These are phyloP conservation scores for Seriola aureovittata DNA, from an alignment of 2,113 vertebrate genomes.

Conservation along the genomic window DNA sequence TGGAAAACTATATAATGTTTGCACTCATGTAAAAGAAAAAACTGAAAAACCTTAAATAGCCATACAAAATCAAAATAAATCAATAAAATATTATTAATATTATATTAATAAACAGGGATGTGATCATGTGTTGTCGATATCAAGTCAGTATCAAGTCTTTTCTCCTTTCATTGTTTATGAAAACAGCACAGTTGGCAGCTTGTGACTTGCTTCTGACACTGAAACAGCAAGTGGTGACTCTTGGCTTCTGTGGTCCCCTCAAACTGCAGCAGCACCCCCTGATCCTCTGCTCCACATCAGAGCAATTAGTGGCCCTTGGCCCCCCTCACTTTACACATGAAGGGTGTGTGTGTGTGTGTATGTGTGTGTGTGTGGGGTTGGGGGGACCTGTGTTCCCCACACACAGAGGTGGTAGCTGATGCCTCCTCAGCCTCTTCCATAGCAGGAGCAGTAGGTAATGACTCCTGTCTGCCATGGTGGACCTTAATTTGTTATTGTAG, in stretches of 20 bases:
- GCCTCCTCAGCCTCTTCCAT: constrained; percentile 50
- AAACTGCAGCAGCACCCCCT: constrained; percentile 42
- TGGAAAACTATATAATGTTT: not conserved
- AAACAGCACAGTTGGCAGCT: constrained; percentile 35
- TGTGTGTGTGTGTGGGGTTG: too few relatives aligned
- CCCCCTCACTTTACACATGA: constrained; percentile 26
- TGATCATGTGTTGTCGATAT: not conserved
- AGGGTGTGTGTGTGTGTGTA: too few relatives aligned
- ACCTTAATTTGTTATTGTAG: constrained; percentile 88
- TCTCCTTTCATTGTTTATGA: not conserved
- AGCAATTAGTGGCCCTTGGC: constrained; percentile 69
- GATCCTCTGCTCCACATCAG: constrained; percentile 41
- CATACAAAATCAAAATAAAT: too few relatives aligned
- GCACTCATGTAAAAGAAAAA: too few relatives aligned
- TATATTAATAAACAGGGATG: too few relatives aligned
- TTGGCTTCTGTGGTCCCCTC: constrained; percentile 33
- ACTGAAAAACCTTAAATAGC: too few relatives aligned
- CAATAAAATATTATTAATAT: too few relatives aligned
- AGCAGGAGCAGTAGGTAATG: constrained; percentile 78
- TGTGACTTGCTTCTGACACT: constrained; percentile 29
- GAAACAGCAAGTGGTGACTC: constrained; percentile 49
- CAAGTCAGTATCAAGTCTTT: too few relatives aligned
- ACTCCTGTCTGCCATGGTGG: constrained; percentile 75
- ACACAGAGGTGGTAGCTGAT: constrained; percentile 27
- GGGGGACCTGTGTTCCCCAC: not conserved